Percentiles rank a stretch among this genome's conserved stretches.
Evolutionary conservation across 2,113 vertebrate genomes (phyloP).

Genomic region (Heloderma charlesbogerti): DNA sequence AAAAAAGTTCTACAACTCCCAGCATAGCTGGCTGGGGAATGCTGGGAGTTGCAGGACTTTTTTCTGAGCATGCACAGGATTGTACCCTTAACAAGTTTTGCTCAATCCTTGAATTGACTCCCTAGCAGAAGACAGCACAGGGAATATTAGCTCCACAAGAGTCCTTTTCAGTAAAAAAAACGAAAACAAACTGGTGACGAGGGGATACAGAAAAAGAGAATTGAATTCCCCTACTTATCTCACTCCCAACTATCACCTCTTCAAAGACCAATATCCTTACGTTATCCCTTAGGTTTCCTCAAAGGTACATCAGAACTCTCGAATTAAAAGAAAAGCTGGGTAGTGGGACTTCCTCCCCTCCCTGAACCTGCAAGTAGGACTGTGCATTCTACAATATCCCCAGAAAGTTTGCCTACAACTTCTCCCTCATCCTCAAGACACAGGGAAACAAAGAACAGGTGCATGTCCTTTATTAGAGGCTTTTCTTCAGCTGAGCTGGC

Average conservation of each 20-base stretch:
- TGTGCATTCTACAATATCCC: background rate
- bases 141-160: background rate
- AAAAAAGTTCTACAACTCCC: too few species aligned
- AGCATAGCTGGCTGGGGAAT: too few species aligned
- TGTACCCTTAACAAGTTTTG: background rate
- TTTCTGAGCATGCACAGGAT: too few species aligned
- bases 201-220: background rate
- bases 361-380: background rate
- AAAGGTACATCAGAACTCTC: too few species aligned
- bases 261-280: background rate
- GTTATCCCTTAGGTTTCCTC: background rate
- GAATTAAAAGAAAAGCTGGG: background rate
- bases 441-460: background rate
- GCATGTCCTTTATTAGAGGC: slow-evolving; percentile 59
- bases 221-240: background rate
- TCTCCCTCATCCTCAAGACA: background rate
- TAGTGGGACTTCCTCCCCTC: background rate
- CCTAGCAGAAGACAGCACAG: background rate
- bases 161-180: background rate
- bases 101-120: background rate
- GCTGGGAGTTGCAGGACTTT: too few species aligned
- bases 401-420: background rate
- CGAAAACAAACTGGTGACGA: background rate
- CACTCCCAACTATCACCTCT: background rate
- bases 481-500: fast-evolving